Conservation (phyloP, 1,140 invertebrate genomes). For the Drosophila simulans region DNA sequence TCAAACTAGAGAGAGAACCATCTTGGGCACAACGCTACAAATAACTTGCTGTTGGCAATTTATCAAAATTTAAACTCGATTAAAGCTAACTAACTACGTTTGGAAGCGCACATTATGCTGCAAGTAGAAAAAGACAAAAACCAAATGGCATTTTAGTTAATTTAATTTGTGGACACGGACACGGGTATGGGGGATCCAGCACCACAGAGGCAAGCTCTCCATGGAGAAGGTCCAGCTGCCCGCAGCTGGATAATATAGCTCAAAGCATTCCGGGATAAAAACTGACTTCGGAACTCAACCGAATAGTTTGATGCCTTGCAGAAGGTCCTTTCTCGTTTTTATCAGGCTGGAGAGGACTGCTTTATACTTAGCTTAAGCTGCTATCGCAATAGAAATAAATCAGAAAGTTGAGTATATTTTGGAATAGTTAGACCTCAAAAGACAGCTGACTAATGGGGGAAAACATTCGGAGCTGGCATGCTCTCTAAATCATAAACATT, state of each 20-base stretch:
- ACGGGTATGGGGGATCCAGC: background rate
- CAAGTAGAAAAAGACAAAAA: constrained; percentile 82
- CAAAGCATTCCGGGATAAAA: constrained; percentile 4
- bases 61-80: constrained; percentile 79
- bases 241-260: constrained; percentile 26
- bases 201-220: background rate
- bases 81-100: constrained; percentile 77
- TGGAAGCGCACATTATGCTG: constrained; percentile 81
- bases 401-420: background rate
- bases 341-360: background rate
- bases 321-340: constrained; percentile 13
- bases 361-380: constrained; percentile 7
- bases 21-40: constrained; percentile 32
- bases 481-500: background rate
- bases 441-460: constrained; percentile 2
- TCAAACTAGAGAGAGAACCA: constrained; percentile 31
- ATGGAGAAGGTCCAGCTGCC: constrained; percentile 29
- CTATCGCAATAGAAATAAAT: constrained; percentile 25
- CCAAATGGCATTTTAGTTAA: constrained; percentile 82
- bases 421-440: background rate
- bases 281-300: constrained; percentile 36
- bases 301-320: constrained; percentile 39
- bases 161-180: constrained; percentile 71
- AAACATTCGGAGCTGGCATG: too few relatives aligned
- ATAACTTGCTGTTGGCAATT: constrained; percentile 64